Evolutionary conservation across 2,888 invertebrate genomes (phyloP), one percentile per base, ranked within the genome.

Genomic region (Poecilobothrus nobilitatus): DNA sequence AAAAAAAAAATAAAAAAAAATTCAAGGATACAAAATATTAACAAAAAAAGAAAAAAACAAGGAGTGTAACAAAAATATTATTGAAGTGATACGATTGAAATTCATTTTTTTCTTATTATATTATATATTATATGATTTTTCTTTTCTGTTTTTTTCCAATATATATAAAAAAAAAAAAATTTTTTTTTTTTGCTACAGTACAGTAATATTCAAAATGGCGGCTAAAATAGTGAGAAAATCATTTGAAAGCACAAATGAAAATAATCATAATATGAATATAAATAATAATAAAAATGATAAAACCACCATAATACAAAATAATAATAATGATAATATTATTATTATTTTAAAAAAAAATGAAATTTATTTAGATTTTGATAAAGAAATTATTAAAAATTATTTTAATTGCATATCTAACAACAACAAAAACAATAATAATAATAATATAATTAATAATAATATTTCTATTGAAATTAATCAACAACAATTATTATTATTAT

Each of bases 201-300:
- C 6, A 53, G 53, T 53, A 65, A 65, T n/a, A 65, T 34, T 33
- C 65, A 65, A 65, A 65, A 65, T 65, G 65, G 65, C 65, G 65
- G 37, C 37, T 20, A 65, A 63, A 22, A 53, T 15, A 18, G 15
- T 41, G 15, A 53, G 18, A 18, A 53, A 53, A 18, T 53, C n/a
- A 18, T 53, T 53, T 53, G 53, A 53, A 9, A 53, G 53, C 53
- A 53, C 53, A 53, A 53, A 53, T 53, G n/a, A 53, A 53, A 53
- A 53, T 53, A 53, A 15, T 53, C 53, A 53, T 18, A 53, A 53
- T 41, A 41, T 5, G 7, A 6, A 15, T 41, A 3, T 5, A 41
- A 41, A 41, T 53, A 53, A 53, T 53, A 53, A 37, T 37, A 8
- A 37, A 10, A 12, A 37, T 37, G 37, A 7, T 37, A 37, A 4